phyloP scores from a whole-genome alignment of 2,797 vertebrate species.

The Cercopithecus diana region DNA sequence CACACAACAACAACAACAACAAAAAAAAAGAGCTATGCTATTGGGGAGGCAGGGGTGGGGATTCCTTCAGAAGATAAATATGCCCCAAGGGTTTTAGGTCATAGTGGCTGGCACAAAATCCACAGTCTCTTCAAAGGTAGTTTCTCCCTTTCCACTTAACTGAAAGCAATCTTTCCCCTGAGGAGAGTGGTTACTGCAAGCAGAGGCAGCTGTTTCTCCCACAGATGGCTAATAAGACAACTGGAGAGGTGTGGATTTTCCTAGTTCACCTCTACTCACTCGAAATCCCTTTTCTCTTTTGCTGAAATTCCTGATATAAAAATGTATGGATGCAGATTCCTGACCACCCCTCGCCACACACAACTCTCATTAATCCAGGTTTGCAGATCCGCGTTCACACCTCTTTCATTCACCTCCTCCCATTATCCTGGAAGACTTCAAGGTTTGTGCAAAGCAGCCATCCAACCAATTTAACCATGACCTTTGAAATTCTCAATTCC shows the following conservation, averaged over 20 bases:
- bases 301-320: not conserved
- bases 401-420: not conserved
- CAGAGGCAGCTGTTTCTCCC: too few relatives aligned
- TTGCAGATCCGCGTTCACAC: rapidly evolving
- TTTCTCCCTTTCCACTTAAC: too few relatives aligned
- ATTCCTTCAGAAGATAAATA: not conserved
- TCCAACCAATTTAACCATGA: rapidly evolving
- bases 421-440: not conserved
- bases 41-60: rapidly evolving
- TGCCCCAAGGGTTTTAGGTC: not conserved
- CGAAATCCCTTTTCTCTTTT: not conserved
- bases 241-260: rapidly evolving
- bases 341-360: rapidly evolving
- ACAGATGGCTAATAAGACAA: rapidly evolving
- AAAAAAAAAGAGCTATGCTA: rapidly evolving
- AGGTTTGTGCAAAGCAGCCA: not conserved
- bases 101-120: rapidly evolving
- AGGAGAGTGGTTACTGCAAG: not conserved
- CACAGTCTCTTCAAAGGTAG: too few relatives aligned
- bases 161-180: not conserved
- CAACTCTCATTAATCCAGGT: rapidly evolving
- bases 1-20: too few relatives aligned
- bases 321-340: too few relatives aligned
- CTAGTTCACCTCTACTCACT: too few relatives aligned
- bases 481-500: too few relatives aligned